Percentiles rank a stretch among this genome's conserved stretches.
phyloP scores from a whole-genome alignment of 2,113 vertebrate species.

The Piaya cayana region DNA sequence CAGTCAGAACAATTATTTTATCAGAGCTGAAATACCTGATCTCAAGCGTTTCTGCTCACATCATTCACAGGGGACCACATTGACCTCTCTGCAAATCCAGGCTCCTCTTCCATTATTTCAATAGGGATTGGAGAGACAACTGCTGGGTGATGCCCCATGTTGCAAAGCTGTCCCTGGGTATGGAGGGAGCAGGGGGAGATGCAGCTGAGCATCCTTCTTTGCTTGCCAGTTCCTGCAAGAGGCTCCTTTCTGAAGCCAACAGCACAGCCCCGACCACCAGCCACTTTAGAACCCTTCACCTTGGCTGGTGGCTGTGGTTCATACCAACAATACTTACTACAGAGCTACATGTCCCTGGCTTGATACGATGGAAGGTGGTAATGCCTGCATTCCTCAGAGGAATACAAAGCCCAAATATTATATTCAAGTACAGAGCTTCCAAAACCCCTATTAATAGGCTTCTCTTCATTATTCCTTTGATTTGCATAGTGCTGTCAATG shows the following conservation, averaged over 20 bases:
- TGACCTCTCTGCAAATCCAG: neutral
- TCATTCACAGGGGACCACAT: too few species aligned
- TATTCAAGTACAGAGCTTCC: neutral
- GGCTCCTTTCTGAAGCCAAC: too few species aligned
- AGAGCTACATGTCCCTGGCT: neutral
- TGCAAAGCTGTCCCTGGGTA: neutral
- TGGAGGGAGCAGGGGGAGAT: neutral
- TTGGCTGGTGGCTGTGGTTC: fast-evolving
- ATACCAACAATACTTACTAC: fast-evolving
- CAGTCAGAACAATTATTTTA: neutral
- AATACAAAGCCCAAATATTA: neutral
- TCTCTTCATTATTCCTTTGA: constrained; percentile 42
- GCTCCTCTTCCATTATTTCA: neutral
- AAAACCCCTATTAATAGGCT: neutral
- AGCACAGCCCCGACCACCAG: neutral
- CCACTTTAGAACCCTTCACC: neutral
- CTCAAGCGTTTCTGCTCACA: fast-evolving
- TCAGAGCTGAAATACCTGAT: fast-evolving
- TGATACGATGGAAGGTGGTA: neutral
- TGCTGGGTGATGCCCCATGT: fast-evolving
- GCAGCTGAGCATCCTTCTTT: neutral
- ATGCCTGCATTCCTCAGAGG: neutral
- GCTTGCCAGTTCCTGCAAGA: neutral
- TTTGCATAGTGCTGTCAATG: constrained; percentile 37
- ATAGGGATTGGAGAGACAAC: neutral